Base-by-base conservation (phyloP, 2,113 vertebrate species). In the Perognathus longimembris region DNA sequence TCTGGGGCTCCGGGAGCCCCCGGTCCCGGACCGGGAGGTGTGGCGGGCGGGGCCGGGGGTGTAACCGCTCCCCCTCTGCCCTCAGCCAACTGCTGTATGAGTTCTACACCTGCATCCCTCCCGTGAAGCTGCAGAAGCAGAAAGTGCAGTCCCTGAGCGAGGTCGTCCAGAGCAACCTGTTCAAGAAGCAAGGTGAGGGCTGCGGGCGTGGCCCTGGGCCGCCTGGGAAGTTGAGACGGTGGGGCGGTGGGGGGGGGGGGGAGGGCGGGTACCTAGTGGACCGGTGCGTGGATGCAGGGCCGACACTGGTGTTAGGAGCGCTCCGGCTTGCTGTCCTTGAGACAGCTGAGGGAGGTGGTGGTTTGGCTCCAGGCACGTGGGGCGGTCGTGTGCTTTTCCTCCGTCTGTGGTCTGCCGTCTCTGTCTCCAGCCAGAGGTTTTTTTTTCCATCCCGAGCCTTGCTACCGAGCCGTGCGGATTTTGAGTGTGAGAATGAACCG, bases 101-200 rank as follows among this genome's bases (percentile, higher is more conserved):
- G 94, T 99, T 99, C 96, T 99, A 99, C 57, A 99, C 98, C 89
- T 99, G 99, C 97, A 99, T 99, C 92, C 99, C 99, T 12, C 99
- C 98, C 0, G 98, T 98, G 94, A 99, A 98, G 70, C 98, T 99
- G 21, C 99, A 99, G 98, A 99, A 99, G 94, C 99, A 99, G 96
- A 99, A 99, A 97, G 98, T 99, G 64, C 97, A 98, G 81, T 99
- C 99, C 90, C 99, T 99, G 99, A 99, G 98, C 57, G 99, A 99
- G 97, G 99, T 99, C 0, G 99, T 99, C 61, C 97, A 95, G 96
- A 99, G 99, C 97, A 98, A 98, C 85, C 98, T 99, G 82, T 99
- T 99, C 95, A 98, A 98, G 96, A 99, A 96, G 92, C 99, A 99
- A 98, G 99, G 99, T 99, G 96, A 97, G 96, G 4, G 17, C 50